Evolutionary conservation across 2,113 vertebrate species (phyloP).

Genomic region (Bubo bubo): DNA sequence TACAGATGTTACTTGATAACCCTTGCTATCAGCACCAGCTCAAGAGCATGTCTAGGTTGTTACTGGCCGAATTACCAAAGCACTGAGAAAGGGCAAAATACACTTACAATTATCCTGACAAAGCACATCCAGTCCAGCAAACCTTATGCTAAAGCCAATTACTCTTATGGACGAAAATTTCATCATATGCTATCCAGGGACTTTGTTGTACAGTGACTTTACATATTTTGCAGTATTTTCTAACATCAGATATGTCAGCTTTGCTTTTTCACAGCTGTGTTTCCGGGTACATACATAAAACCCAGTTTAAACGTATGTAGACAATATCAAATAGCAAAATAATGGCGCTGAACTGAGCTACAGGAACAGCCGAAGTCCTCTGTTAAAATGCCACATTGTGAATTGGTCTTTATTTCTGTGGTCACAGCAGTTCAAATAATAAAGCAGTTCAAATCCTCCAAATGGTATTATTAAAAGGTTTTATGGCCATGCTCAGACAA

Average conservation of each 20-base stretch:
- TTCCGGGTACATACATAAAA: not conserved
- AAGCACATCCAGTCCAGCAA: not conserved
- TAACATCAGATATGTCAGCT: not conserved
- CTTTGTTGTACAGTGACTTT: not conserved
- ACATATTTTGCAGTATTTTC: not conserved
- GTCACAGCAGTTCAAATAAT: not conserved
- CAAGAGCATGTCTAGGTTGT: not conserved
- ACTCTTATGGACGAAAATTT: fast-evolving
- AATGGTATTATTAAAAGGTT: not conserved
- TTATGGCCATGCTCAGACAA: not conserved
- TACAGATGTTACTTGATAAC: not conserved
- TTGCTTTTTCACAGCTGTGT: not conserved
- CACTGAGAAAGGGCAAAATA: not conserved
- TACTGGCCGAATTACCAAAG: not conserved
- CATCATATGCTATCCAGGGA: not conserved
- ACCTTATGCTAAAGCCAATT: not conserved
- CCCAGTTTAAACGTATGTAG: not conserved
- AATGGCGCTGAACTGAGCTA: not conserved
- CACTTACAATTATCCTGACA: not conserved
- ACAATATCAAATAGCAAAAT: not conserved
- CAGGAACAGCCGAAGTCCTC: not conserved
- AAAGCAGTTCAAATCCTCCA: not conserved
- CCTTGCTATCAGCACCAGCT: not conserved
- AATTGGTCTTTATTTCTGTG: not conserved
- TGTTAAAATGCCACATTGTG: not conserved